phyloP scores from a whole-genome alignment of 2,113 vertebrate species.

The Callorhinus ursinus region DNA sequence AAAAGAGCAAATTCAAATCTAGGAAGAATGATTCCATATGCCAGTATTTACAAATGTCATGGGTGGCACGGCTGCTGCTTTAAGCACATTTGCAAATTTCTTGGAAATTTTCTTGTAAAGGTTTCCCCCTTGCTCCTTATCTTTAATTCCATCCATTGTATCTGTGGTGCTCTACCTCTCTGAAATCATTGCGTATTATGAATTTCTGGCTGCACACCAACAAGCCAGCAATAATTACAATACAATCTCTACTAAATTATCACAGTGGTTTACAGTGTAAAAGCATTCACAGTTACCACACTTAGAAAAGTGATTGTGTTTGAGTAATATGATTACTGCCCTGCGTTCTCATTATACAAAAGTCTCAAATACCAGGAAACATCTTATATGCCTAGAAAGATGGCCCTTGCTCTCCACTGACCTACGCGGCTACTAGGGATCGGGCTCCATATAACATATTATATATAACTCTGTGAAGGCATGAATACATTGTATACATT shows the following conservation, averaged over 20 bases:
- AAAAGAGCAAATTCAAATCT: constrained; percentile 45
- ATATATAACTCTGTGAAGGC: neutral
- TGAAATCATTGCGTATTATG: neutral
- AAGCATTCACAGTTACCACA: neutral
- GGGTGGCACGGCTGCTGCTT: neutral
- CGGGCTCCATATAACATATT: neutral
- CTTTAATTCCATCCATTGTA: neutral
- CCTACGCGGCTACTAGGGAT: neutral
- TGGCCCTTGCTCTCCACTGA: neutral
- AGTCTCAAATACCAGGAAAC: neutral
- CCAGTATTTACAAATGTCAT: constrained; percentile 22
- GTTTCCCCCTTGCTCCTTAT: neutral
- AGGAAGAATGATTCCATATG: constrained; percentile 2
- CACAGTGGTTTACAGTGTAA: neutral
- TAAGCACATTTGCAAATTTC: neutral
- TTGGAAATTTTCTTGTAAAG: constrained; percentile 17
- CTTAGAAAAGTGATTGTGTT: neutral
- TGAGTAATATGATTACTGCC: neutral
- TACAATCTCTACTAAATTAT: neutral
- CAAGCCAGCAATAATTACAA: constrained; percentile 11
- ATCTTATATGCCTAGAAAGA: neutral
- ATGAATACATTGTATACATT: neutral
- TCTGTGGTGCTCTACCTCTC: neutral
- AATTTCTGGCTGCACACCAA: constrained; percentile 6
- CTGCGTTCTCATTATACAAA: neutral